A percentile compares a stretch with the other conserved stretches of the same genome.
phyloP scores from a whole-genome alignment of 2,113 vertebrate genomes.

The Otocyon megalotis region DNA sequence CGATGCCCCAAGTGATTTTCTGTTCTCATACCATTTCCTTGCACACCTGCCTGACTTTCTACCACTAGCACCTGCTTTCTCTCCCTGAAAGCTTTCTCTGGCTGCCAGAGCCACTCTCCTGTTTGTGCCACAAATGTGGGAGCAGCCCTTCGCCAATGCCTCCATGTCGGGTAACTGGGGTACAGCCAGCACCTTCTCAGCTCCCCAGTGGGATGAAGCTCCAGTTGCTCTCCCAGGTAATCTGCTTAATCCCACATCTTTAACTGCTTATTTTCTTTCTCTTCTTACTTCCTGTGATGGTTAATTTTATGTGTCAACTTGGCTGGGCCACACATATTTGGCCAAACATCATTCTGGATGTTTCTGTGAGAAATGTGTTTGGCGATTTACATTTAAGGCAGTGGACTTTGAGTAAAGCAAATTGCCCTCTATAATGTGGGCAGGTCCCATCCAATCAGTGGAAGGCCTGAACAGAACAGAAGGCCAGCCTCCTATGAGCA shows the following conservation, averaged over 20 bases:
- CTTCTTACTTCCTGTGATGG: not conserved
- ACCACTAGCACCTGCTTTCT: not conserved
- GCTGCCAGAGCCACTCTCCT: not conserved
- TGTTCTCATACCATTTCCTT: not conserved
- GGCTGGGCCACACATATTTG: not conserved
- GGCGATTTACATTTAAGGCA: not conserved
- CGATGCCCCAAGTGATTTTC: not conserved
- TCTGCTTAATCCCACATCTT: not conserved
- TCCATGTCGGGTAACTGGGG: accelerated
- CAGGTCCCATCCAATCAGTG: not conserved
- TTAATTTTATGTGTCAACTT: not conserved
- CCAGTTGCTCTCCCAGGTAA: not conserved
- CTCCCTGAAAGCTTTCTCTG: not conserved
- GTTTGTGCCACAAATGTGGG: no score
- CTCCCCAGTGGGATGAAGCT: no score
- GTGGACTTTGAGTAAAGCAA: not conserved
- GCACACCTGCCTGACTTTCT: not conserved
- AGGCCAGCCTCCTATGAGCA: not conserved
- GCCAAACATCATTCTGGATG: not conserved
- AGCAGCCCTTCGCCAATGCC: not conserved
- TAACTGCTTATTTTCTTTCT: not conserved
- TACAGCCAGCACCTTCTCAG: not conserved
- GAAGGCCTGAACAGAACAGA: not conserved
- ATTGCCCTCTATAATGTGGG: not conserved
- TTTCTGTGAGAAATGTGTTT: not conserved